Conservation (phyloP, 2,888 invertebrate species). For the Brachyptera putata region DNA sequence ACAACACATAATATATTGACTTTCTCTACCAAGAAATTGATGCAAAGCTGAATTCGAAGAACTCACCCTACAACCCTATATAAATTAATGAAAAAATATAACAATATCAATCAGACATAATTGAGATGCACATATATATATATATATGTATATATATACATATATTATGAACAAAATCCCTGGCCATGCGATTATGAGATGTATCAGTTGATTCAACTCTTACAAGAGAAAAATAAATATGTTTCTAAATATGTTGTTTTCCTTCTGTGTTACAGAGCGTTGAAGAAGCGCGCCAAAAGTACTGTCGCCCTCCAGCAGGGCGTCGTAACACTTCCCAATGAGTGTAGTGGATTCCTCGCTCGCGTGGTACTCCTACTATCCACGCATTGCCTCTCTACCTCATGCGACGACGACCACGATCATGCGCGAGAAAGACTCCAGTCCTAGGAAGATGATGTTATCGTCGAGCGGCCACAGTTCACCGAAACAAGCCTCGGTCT, state of each 20-base stretch:
- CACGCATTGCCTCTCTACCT: constrained; percentile 47
- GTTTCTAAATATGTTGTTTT: background rate
- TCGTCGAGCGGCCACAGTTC: constrained; percentile 55
- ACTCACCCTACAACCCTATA: too few relatives aligned
- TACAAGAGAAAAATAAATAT: too few relatives aligned
- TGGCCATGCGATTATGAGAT: too few relatives aligned
- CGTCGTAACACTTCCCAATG: constrained; percentile 48
- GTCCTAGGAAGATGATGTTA: constrained; percentile 79
- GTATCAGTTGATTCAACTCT: too few relatives aligned
- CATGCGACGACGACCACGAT: constrained; percentile 52
- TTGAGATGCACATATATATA: too few relatives aligned
- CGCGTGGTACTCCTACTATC: constrained; percentile 49
- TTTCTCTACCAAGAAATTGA: too few relatives aligned
- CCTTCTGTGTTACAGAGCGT: constrained; percentile 2
- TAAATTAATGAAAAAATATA: too few relatives aligned
- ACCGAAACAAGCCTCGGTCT: constrained; percentile 70
- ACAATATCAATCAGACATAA: too few relatives aligned
- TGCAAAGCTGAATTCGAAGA: too few relatives aligned
- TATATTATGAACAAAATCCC: too few relatives aligned
- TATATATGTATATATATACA: too few relatives aligned
- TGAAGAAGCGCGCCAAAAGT: background rate
- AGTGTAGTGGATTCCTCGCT: constrained; percentile 68
- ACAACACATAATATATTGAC: too few relatives aligned
- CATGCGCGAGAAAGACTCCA: constrained; percentile 89
- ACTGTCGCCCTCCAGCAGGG: background rate